Percentiles rank a stretch among this genome's conserved stretches.
These are phyloP conservation scores for Abrostola tripartita DNA, from an alignment of 2,888 invertebrate species.

Conservation along the genomic window DNA sequence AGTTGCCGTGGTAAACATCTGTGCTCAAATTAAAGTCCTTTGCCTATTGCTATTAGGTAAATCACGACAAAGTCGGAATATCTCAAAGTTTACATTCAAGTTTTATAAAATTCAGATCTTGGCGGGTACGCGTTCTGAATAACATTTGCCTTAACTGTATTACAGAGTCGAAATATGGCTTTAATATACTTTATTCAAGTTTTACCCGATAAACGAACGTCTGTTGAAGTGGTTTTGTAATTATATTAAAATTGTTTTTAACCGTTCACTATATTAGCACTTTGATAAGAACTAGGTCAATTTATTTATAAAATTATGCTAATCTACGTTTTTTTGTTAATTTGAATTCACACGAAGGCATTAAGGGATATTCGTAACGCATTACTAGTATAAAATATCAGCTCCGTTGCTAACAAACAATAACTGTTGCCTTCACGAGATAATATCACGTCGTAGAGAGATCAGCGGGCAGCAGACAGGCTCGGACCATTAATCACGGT, in stretches of 20 bases:
- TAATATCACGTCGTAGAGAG: constrained; percentile 23
- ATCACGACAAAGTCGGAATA: constrained; percentile 25
- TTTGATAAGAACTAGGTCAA: no score
- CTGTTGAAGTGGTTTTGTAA: no score
- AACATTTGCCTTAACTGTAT: constrained; percentile 19
- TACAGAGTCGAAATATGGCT: constrained; percentile 21
- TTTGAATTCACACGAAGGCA: neutral
- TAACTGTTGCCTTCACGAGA: constrained; percentile 39
- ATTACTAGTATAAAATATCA: constrained; percentile 12
- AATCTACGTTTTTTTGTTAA: neutral
- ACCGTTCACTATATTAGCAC: no score
- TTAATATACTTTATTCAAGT: constrained; percentile 9
- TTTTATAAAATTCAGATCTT: constrained; percentile 31
- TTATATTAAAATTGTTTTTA: no score
- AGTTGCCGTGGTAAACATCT: constrained; percentile 16
- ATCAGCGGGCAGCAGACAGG: constrained; percentile 27
- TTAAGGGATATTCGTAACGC: constrained; percentile 8
- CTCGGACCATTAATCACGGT: constrained; percentile 62
- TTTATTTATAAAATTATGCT: no score
- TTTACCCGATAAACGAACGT: neutral
- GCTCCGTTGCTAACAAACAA: constrained; percentile 18
- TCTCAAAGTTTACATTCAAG: constrained; percentile 34
- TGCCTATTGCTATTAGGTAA: constrained; percentile 34
- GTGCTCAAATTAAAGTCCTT: constrained; percentile 31
- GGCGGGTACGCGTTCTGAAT: constrained; percentile 36